Conservation (phyloP, 2,113 vertebrate genomes). For the Zapornia atra region DNA sequence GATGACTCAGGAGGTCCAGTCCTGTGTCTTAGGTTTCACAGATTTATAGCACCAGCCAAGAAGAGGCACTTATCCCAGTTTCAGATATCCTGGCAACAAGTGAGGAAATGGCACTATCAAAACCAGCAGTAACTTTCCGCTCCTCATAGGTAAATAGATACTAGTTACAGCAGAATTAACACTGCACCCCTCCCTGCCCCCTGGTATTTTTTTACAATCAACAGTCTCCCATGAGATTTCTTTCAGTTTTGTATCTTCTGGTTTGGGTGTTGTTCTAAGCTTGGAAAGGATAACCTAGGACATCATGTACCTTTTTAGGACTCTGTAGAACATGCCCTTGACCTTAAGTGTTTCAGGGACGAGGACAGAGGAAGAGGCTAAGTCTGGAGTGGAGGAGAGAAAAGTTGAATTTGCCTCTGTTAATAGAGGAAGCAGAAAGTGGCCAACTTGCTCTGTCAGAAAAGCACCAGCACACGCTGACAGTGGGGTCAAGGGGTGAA, state of each 20-base stretch:
- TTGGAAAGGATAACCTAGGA: not conserved
- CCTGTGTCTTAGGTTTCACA: not conserved
- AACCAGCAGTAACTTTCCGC: not conserved
- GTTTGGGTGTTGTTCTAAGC: not conserved
- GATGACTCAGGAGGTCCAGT: not conserved
- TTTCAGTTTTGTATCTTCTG: not conserved
- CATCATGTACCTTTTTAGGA: rapidly evolving
- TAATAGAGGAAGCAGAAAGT: not conserved
- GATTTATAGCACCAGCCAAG: not conserved
- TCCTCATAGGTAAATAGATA: not conserved
- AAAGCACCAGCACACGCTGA: not conserved
- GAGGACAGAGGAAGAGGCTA: not conserved
- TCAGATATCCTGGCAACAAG: not conserved
- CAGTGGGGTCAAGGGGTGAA: not conserved
- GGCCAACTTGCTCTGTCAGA: not conserved
- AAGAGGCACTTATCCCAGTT: not conserved
- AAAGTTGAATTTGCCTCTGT: not conserved
- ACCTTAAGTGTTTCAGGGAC: not conserved
- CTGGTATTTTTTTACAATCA: not conserved
- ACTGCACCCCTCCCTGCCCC: rapidly evolving
- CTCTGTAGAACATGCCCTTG: not conserved
- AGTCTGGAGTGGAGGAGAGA: not conserved
- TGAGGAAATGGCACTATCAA: not conserved
- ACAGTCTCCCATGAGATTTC: not conserved
- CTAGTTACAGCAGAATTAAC: not conserved